Evolutionary conservation across 2,113 vertebrate species (phyloP), one percentile per base, ranked within the genome.

Genomic region (Anas platyrhynchos): DNA sequence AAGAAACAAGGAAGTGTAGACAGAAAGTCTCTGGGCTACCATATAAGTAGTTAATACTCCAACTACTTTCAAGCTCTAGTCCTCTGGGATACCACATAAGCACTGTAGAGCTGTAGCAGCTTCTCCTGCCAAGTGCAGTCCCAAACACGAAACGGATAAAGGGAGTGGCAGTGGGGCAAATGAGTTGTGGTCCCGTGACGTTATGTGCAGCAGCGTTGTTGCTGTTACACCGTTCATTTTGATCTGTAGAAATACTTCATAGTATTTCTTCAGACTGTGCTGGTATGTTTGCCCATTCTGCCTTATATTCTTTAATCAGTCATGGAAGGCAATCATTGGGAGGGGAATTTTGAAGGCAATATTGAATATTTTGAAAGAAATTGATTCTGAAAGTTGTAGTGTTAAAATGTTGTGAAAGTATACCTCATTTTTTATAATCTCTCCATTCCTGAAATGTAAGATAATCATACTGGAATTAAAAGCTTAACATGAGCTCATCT

Each of bases 401-500:
- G 38, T 79, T 84, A 69, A 91, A 93, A 58, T 1, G 1, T 52
- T 86, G 50, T 67, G 13, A 63, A 18, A 78, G 32, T 14, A 23
- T 84, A 38, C 14, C 44, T 76, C 16, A 15, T 91, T 75, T 75
- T 82, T 82, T 58, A 21, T 82, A 65, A 69, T 89, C 32, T 0
- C 23, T 74, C 65, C 23, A 26, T 88, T 93, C 88, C 72, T 71
- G 83, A 93, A 91, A 80, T 66, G n/a, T 34, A 76, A 83, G 43
- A 46, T 86, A 89, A 38, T 89, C 56, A 10, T 76, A 43, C 0
- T 6, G 67, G 94, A 94, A 95, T 94, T 92, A 95, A 87, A 92
- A 94, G 93, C 93, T 96, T 95, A 94, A 69, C 48, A 23, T 87
- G 84, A 94, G 67, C 66, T 94, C 63, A 77, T 94, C 58, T 87